These are phyloP conservation scores for Meriones unguiculatus DNA, from an alignment of 2,113 vertebrate species.

Conservation along the genomic window DNA sequence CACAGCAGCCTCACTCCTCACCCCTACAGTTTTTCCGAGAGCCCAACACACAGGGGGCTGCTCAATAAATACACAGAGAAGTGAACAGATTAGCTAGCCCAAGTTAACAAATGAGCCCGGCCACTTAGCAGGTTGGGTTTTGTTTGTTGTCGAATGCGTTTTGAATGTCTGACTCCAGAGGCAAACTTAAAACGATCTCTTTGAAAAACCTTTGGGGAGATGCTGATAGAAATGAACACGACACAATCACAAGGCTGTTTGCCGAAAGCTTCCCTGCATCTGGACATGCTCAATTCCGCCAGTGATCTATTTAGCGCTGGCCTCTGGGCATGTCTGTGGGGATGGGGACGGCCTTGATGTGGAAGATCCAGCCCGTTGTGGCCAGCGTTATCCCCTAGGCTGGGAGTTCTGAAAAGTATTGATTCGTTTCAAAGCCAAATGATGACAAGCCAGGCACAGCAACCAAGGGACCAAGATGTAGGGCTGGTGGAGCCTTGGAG, in stretches of 20 bases:
- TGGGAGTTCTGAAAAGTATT: neutral
- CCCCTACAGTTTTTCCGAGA: neutral
- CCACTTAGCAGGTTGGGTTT: neutral
- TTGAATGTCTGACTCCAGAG: neutral
- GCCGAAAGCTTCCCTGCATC: neutral
- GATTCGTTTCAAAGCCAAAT: neutral
- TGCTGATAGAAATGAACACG: neutral
- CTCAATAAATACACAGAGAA: neutral
- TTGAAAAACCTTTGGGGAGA: neutral
- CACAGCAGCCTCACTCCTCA: neutral
- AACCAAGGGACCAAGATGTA: too few relatives aligned
- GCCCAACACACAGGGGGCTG: neutral
- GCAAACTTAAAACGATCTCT: neutral
- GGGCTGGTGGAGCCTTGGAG: neutral
- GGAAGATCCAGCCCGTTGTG: neutral
- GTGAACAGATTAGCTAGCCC: neutral
- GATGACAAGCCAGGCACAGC: neutral
- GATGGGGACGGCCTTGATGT: neutral
- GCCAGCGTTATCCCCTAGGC: neutral
- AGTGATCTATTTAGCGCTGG: neutral
- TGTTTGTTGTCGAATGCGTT: neutral
- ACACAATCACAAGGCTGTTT: neutral
- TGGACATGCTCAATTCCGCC: neutral
- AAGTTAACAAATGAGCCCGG: neutral
- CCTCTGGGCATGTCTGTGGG: neutral